These are phyloP conservation scores for Exocentrus adspersus DNA, from an alignment of 2,888 invertebrate species.

Conservation along the genomic window DNA sequence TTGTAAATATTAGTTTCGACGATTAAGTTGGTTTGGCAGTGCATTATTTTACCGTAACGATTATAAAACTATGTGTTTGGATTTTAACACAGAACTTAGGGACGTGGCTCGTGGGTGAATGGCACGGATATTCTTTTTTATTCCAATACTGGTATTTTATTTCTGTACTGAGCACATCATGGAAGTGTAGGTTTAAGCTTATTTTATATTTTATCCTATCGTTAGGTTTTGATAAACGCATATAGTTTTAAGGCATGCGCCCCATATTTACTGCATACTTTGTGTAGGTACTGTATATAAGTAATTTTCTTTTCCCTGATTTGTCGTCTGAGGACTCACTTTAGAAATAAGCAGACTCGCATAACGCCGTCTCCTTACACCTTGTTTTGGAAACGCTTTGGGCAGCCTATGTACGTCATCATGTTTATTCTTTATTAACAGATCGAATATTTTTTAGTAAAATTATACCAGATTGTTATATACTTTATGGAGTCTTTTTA, in stretches of 20 bases:
- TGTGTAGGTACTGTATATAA: conserved; percentile 23
- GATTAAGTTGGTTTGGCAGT: conserved; percentile 1
- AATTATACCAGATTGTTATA: neutral
- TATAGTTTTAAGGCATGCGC: conserved; percentile 32
- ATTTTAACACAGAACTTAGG: neutral
- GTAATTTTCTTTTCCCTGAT: conserved; percentile 25
- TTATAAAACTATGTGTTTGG: too few relatives aligned
- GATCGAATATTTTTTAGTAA: conserved; percentile 20
- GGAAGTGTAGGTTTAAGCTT: conserved; percentile 23
- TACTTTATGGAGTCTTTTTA: neutral
- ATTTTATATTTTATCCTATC: conserved; percentile 35
- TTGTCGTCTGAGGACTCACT: conserved; percentile 26
- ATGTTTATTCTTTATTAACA: conserved; percentile 4
- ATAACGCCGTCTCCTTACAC: neutral
- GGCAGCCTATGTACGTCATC: conserved; percentile 15
- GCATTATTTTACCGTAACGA: conserved; percentile 13
- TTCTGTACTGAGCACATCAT: conserved; percentile 19
- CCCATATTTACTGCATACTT: conserved; percentile 27
- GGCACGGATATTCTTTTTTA: conserved; percentile 22
- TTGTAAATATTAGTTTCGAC: conserved; percentile 6
- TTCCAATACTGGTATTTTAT: conserved; percentile 18
- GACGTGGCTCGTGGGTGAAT: conserved; percentile 11
- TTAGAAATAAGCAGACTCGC: conserved; percentile 23
- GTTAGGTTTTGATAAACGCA: conserved; percentile 40
- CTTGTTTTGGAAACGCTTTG: neutral